Conservation (phyloP, 1,140 invertebrate genomes). For the Probaryconus sp. region DNA sequence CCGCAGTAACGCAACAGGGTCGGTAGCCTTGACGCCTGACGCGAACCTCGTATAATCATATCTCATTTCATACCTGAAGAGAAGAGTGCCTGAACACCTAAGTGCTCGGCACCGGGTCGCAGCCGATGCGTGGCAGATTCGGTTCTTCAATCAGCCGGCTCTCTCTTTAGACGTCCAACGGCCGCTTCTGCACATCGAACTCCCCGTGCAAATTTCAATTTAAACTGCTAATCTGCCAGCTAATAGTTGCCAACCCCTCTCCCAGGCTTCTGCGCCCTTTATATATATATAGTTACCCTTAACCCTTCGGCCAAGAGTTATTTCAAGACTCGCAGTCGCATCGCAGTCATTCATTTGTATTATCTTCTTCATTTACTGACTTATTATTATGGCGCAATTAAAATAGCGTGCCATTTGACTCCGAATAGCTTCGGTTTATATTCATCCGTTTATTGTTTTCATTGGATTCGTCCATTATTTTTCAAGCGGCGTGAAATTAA, state of each 20-base stretch:
- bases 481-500: conserved; percentile 41
- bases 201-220: conserved; percentile 79
- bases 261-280: conserved; percentile 46
- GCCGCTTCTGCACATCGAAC: conserved; percentile 72
- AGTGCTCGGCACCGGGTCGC: conserved; percentile 55
- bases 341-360: conserved; percentile 5
- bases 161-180: conserved; percentile 64
- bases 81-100: conserved; percentile 30
- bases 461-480: conserved; percentile 29
- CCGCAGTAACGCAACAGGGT: conserved; percentile 34
- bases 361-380: conserved; percentile 37
- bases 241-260: conserved; percentile 70
- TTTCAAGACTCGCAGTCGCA: conserved; percentile 3
- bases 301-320: conserved; percentile 29
- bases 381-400: conserved; percentile 49
- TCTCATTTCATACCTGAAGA: conserved; percentile 75
- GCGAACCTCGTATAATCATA: conserved; percentile 69
- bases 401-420: conserved; percentile 17
- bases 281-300: conserved; percentile 47
- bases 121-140: conserved; percentile 76
- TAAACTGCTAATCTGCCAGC: conserved; percentile 79
- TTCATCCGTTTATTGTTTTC: conserved; percentile 49
- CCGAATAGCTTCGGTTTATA: conserved; percentile 23
- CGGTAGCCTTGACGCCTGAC: conserved; percentile 58
- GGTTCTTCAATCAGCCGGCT: conserved; percentile 71